A percentile compares a stretch with the other conserved stretches of the same genome.
Evolutionary conservation across 2,888 invertebrate species (phyloP).

Genomic region (Euzetes globulus): DNA sequence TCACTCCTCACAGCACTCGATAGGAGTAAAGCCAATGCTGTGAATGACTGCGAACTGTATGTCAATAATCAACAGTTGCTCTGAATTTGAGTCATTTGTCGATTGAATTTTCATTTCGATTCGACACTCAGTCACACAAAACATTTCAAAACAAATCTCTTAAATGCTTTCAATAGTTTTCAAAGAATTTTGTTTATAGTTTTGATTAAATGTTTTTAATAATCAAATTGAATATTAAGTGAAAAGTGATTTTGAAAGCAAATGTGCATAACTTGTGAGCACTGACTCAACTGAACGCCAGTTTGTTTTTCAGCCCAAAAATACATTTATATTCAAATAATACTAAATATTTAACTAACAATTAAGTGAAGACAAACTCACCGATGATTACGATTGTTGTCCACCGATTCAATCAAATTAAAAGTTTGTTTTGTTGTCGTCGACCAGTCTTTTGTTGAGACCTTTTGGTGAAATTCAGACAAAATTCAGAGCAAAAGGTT

Average conservation of each 20-base stretch:
- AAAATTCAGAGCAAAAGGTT: not conserved
- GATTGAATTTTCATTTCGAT: not conserved
- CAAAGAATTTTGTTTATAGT: too few species aligned
- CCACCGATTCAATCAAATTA: not conserved
- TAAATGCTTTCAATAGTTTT: not conserved
- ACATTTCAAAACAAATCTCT: too few species aligned
- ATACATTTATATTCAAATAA: too few species aligned
- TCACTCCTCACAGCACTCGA: not conserved
- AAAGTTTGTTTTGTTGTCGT: not conserved
- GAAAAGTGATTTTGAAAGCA: too few species aligned
- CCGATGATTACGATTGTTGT: not conserved
- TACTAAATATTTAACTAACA: not conserved
- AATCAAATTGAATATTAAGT: too few species aligned
- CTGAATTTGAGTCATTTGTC: not conserved
- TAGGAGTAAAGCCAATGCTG: not conserved
- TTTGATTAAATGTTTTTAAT: too few species aligned
- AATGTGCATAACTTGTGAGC: too few species aligned
- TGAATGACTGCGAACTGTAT: conserved; percentile 4
- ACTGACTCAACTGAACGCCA: too few species aligned
- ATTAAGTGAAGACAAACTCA: not conserved
- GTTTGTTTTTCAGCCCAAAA: too few species aligned
- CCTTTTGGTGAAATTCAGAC: not conserved
- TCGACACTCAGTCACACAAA: too few species aligned
- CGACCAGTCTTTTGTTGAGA: not conserved
- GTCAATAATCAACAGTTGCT: conserved; percentile 4